phyloP scores from a whole-genome alignment of 2,113 vertebrate species.

The Pedetes capensis region DNA sequence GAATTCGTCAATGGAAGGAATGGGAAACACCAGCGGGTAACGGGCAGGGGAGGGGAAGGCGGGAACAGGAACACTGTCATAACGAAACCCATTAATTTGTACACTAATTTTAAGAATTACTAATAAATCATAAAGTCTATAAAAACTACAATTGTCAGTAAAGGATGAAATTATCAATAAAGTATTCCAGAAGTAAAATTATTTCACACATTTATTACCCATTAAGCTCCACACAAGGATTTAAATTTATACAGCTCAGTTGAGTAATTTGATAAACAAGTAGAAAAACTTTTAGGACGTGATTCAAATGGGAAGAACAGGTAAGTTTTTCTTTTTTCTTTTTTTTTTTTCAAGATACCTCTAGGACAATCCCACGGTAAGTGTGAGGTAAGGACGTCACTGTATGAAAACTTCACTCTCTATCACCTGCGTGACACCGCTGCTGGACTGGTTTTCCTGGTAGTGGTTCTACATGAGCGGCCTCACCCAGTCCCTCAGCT shows the following conservation, averaged over 20 bases:
- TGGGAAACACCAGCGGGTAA: too few species aligned
- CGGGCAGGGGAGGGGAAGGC: too few species aligned
- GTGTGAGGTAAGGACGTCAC: background rate
- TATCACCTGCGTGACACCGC: background rate
- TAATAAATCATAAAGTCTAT: too few species aligned
- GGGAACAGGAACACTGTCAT: too few species aligned
- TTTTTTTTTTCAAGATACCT: background rate
- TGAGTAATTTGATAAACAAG: background rate
- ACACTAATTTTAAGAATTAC: too few species aligned
- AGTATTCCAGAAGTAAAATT: background rate
- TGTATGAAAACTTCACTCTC: fast-evolving
- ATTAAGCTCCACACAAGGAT: background rate
- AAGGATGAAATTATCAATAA: background rate
- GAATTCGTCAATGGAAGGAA: background rate
- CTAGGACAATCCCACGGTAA: background rate
- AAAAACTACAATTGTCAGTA: too few species aligned
- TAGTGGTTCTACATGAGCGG: background rate
- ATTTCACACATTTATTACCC: background rate
- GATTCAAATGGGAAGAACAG: background rate
- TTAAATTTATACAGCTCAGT: background rate
- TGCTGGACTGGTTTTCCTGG: background rate
- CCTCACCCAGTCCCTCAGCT: background rate
- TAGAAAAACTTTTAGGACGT: background rate
- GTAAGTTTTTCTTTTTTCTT: background rate
- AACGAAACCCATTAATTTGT: too few species aligned